Base-by-base conservation (phyloP, 2,113 vertebrate species). In the Osmerus eperlanus region DNA sequence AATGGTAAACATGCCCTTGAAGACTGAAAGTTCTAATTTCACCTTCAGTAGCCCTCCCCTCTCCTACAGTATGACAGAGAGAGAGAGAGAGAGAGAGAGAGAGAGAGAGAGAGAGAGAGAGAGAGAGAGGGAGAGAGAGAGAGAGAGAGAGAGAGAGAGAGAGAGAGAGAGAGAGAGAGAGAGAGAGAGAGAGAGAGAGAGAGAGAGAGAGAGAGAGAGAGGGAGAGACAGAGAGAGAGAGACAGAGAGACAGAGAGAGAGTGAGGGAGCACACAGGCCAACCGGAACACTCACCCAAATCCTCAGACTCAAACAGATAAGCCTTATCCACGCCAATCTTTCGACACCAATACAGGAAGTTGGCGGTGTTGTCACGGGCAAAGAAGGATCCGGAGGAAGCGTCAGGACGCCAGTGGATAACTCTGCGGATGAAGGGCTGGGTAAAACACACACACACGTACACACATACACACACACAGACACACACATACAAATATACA, bases 311-410 rank as follows among this genome's bases (percentile, higher is more conserved):
- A 88, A 99, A 99, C 19, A 99, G 92, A 85, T 95, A 96, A 2
- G 96, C 94, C 71, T 96, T 94, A 69, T 95, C 96, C 78, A 99
- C 90, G 0, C 97, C 97, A 12, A 95, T 95, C 85, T 97, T 95
- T 88, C 96, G 91, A 89, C 97, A 99, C 97, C 97, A 99, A 79
- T 96, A 93, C 75, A 99, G 91, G 89, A 99, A 99, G 90, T 99
- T 99, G 64, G 96, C 96, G 14, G 96, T 92, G 84, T 99, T 99
- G 90, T 99, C 97, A 67, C 97, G 88, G 71, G 97, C 97, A 41
- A 99, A 98, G 91, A 99, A 99, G 13, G 97, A 98, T 21, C 97
- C 96, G 25, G 96, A 94, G n/a, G 95, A 93, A 66, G 97, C 97
- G 73, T 94, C 95, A 67, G 92, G 89, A 87, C 94, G 93, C 92